Percentiles rank a stretch among this genome's conserved stretches.
phyloP scores from a whole-genome alignment of 1,140 invertebrate species.

The Drosophila lacteicornis region DNA sequence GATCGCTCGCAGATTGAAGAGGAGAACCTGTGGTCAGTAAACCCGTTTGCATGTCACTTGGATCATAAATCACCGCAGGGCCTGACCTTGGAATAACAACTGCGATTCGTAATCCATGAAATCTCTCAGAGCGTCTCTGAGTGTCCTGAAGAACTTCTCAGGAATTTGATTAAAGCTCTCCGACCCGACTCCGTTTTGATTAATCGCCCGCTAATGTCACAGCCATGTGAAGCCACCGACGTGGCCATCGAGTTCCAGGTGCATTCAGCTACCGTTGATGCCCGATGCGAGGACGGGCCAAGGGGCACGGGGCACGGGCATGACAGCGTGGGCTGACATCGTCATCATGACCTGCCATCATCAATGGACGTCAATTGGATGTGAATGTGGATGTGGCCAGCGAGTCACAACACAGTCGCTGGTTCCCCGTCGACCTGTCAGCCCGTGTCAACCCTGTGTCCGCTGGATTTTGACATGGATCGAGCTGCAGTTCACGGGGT shows the following conservation, averaged over 20 bases:
- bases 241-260: constrained; percentile 25
- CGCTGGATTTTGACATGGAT: constrained; percentile 31
- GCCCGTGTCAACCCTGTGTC: constrained; percentile 61
- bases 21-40: constrained; percentile 47
- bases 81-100: constrained; percentile 60
- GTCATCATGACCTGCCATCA: constrained; percentile 55
- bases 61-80: constrained; percentile 70
- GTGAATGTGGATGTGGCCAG: constrained; percentile 43
- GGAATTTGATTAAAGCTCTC: constrained; percentile 57
- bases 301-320: neutral
- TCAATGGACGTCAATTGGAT: constrained; percentile 75
- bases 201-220: constrained; percentile 72
- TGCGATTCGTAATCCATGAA: constrained; percentile 5
- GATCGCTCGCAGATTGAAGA: constrained; percentile 12
- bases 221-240: constrained; percentile 37
- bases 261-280: constrained; percentile 33
- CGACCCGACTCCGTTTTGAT: constrained; percentile 40
- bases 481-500: constrained; percentile 20
- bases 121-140: constrained; percentile 1
- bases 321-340: constrained; percentile 60
- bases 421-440: constrained; percentile 67
- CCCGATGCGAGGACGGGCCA: neutral
- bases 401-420: constrained; percentile 59
- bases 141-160: constrained; percentile 64
- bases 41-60: constrained; percentile 73